phyloP scores from a whole-genome alignment of 2,113 vertebrate species.

The Noturus placidus region DNA sequence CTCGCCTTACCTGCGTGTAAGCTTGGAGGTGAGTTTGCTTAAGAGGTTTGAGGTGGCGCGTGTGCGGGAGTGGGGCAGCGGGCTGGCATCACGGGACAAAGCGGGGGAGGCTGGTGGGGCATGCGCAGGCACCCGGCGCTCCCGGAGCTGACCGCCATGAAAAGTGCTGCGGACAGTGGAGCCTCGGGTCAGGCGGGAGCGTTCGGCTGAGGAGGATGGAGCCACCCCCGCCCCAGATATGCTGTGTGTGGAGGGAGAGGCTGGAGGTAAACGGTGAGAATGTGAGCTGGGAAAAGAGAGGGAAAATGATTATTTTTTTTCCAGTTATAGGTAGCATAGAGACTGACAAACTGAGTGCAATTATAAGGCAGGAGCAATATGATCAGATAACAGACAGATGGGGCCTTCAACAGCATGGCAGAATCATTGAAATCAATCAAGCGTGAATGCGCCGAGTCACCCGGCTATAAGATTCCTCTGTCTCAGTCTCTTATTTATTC shows the following conservation, averaged over 20 bases:
- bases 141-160: conserved; percentile 88
- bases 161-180: conserved; percentile 91
- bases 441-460: conserved; percentile 43
- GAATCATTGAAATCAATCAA: conserved; percentile 37
- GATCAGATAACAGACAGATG: conserved; percentile 37
- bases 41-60: conserved; percentile 91
- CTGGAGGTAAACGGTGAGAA: conserved; percentile 74
- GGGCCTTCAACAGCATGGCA: conserved; percentile 41
- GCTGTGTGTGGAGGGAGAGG: conserved; percentile 85
- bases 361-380: conserved; percentile 4
- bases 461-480: conserved; percentile 29
- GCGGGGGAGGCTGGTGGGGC: conserved; percentile 86
- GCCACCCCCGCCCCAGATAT: conserved; percentile 75
- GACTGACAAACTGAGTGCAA: conserved; percentile 6
- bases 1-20: conserved; percentile 84
- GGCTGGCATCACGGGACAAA: conserved; percentile 79
- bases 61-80: conserved; percentile 78
- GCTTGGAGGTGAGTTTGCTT: conserved; percentile 93
- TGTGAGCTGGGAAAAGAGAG: conserved; percentile 71
- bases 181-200: conserved; percentile 83
- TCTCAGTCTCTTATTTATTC: conserved; percentile 9
- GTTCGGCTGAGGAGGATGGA: conserved; percentile 78
- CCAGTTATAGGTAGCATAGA: not conserved
- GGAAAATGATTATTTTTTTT: too few species aligned
- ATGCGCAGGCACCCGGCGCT: conserved; percentile 80